These are phyloP conservation scores for Enteromius radiatus DNA, from an alignment of 2,797 vertebrate species.

Conservation along the genomic window DNA sequence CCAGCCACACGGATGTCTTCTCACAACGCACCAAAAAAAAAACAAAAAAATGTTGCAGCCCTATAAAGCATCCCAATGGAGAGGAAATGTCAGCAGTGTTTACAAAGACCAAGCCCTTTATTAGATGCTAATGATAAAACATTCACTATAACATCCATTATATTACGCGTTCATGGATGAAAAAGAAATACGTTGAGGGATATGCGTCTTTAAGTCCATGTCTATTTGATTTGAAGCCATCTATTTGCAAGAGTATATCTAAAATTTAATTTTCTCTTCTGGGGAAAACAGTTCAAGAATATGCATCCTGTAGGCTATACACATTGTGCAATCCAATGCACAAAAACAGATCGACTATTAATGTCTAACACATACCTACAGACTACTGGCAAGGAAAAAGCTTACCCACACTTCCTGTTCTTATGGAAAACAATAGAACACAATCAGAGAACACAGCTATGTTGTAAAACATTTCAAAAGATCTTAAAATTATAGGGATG, in stretches of 20 bases:
- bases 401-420: neutral
- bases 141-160: conserved; percentile 8
- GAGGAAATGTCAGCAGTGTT: conserved; percentile 30
- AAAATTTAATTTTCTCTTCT: neutral
- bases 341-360: neutral
- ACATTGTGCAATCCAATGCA: neutral
- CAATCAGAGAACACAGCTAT: no score
- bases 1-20: conserved; percentile 58
- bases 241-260: neutral
- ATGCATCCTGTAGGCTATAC: neutral
- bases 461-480: neutral
- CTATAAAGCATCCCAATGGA: neutral
- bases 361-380: neutral
- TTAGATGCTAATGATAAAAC: conserved; percentile 21
- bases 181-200: neutral
- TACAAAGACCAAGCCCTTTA: conserved; percentile 13
- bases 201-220: neutral
- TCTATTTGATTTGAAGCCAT: neutral
- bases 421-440: neutral
- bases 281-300: neutral
- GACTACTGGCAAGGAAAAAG: neutral
- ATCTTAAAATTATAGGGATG: neutral
- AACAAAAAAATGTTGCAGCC: neutral
- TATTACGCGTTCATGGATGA: neutral
- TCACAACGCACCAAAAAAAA: conserved; percentile 5